Evolutionary conservation across 1,140 invertebrate species (phyloP).

Genomic region (Helicorthomorpha holstii): DNA sequence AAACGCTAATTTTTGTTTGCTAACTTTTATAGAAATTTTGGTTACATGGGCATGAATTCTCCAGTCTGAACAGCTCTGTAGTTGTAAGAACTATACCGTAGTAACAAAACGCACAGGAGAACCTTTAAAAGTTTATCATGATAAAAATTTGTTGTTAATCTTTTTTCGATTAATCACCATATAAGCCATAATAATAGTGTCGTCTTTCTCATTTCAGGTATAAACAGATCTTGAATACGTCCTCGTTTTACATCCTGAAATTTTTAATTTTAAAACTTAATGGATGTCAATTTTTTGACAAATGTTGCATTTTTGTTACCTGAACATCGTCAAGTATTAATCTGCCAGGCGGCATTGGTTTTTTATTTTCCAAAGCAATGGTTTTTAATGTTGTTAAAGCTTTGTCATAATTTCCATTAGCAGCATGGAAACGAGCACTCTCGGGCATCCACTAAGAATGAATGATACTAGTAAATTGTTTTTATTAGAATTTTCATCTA

Average conservation of each 20-base stretch:
- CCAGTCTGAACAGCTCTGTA: slow-evolving; percentile 69
- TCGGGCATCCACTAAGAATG: slow-evolving; percentile 73
- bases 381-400: slow-evolving; percentile 65
- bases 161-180: slow-evolving; percentile 42
- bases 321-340: slow-evolving; percentile 59
- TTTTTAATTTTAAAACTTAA: no score
- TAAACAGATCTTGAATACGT: slow-evolving; percentile 54
- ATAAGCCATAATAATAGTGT: slow-evolving; percentile 84
- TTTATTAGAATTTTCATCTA: background rate
- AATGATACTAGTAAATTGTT: background rate
- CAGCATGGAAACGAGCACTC: slow-evolving; percentile 73
- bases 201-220: slow-evolving; percentile 58
- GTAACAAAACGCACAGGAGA: slow-evolving; percentile 87
- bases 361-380: slow-evolving; percentile 73
- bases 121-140: slow-evolving; percentile 38
- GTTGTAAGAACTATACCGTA: slow-evolving; percentile 91
- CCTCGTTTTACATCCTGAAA: slow-evolving; percentile 34
- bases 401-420: slow-evolving; percentile 65
- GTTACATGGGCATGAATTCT: slow-evolving; percentile 31
- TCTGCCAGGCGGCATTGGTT: slow-evolving; percentile 69
- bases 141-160: background rate
- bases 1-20: background rate
- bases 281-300: background rate
- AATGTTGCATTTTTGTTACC: slow-evolving; percentile 7
- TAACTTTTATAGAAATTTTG: background rate